phyloP scores from a whole-genome alignment of 92 coral and sea anemone genomes.

The Parazoanthus swiftii region DNA sequence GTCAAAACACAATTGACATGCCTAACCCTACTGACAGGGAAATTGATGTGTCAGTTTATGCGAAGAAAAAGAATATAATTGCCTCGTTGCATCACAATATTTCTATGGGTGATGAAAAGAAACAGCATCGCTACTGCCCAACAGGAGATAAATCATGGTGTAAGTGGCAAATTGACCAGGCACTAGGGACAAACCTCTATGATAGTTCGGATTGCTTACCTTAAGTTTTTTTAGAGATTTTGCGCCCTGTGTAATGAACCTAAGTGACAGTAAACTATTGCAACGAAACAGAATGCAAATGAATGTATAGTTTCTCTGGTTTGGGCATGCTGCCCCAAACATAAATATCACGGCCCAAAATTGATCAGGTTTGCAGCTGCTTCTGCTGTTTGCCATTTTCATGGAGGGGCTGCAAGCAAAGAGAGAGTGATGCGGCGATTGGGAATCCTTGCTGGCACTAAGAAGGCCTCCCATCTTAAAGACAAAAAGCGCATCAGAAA shows the following conservation, averaged over 20 bases:
- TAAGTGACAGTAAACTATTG: background rate
- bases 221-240: too few relatives aligned
- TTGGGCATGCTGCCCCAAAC: slow-evolving; percentile 49
- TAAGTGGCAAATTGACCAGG: slow-evolving; percentile 15
- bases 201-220: too few relatives aligned
- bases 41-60: slow-evolving; percentile 46
- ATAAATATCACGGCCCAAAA: slow-evolving; percentile 44
- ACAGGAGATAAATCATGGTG: too few relatives aligned
- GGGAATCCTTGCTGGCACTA: slow-evolving; percentile 40
- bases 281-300: slow-evolving; percentile 44
- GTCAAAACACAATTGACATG: slow-evolving; percentile 39
- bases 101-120: slow-evolving; percentile 20
- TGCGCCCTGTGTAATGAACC: too few relatives aligned
- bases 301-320: slow-evolving; percentile 44
- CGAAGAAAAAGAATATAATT: slow-evolving; percentile 51
- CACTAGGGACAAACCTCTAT: too few relatives aligned
- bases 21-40: slow-evolving; percentile 51
- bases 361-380: slow-evolving; percentile 42
- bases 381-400: slow-evolving; percentile 52
- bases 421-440: slow-evolving; percentile 44
- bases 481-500: slow-evolving; percentile 44
- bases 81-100: slow-evolving; percentile 55
- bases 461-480: slow-evolving; percentile 32
- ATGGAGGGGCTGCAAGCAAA: slow-evolving; percentile 47
- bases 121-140: slow-evolving; percentile 51